Conservation (phyloP, 2,113 vertebrate species). For the Fregetta grallaria region DNA sequence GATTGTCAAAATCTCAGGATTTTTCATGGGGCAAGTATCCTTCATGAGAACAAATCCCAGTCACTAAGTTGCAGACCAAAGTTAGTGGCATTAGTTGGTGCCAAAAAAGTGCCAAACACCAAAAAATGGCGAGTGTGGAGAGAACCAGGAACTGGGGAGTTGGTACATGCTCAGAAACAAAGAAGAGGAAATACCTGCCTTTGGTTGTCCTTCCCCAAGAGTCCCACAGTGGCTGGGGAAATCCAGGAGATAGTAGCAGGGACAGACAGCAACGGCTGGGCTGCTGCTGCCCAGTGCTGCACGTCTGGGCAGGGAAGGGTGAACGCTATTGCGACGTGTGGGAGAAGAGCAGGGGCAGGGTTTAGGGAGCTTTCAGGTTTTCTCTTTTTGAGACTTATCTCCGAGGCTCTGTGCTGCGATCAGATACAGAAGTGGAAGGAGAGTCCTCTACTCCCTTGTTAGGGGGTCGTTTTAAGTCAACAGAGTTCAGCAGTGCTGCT, state of each 20-base stretch:
- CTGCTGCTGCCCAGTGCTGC: background rate
- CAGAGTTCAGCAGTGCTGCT: background rate
- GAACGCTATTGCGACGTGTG: rapidly evolving
- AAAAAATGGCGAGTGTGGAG: background rate
- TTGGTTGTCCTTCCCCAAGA: background rate
- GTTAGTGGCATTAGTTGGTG: background rate
- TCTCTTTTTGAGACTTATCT: background rate
- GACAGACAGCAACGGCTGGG: background rate
- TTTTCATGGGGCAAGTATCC: background rate
- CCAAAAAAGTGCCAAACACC: background rate
- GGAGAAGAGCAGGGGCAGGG: background rate
- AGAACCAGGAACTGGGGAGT: background rate
- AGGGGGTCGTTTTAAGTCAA: background rate
- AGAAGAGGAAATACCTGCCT: background rate
- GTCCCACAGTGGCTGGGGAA: background rate
- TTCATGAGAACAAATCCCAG: background rate
- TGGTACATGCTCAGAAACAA: conserved; percentile 1
- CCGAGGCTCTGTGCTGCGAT: background rate
- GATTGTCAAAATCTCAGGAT: background rate
- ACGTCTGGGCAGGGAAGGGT: background rate
- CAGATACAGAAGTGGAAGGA: background rate
- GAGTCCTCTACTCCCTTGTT: background rate
- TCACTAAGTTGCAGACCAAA: background rate
- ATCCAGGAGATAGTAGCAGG: background rate
- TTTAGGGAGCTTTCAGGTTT: background rate